Base-by-base conservation (phyloP, 2,797 vertebrate species). In the Melanogrammus aeglefinus region DNA sequence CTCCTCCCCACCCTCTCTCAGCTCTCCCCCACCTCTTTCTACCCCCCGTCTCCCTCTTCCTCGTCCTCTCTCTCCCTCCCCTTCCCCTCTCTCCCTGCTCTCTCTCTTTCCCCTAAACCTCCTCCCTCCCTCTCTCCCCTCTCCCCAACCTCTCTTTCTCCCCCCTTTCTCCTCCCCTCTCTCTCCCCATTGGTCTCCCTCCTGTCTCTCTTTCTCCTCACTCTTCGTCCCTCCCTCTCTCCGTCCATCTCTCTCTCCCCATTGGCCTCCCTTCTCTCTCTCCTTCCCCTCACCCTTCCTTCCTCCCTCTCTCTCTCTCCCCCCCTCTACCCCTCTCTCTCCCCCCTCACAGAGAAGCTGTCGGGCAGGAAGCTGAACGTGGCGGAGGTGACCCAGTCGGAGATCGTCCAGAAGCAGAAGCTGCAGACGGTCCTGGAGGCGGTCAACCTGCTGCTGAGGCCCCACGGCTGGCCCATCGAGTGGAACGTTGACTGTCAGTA, bases 341-440 rank as follows among this genome's bases (percentile, higher is more conserved):
- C 78, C 12, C 36, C 18, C 33, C 13, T 13, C 27, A 29, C 88
- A 99, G 98, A 99, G 77, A 97, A 97, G 74, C 63, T 99, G 85
- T 96, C 94, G 0, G 93, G 93, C 79, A 91, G 92, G 79, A 99
- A 97, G 87, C 94, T 99, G 90, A 97, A 98, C 0, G 97, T 99
- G 83, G 97, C 98, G 0, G 98, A 99, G 91, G 98, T 99, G 88
- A 99, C 98, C 0, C 98, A 99, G 78, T 99, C 98, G 0, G 97
- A 99, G 88, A 96, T 97, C 0, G 97, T 95, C 16, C 98, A 99
- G 91, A 99, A 97, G 66, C 98, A 98, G 89, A 99, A 99, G 92
- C 89, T 99, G 63, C 97, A 97, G 91, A 99, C 96, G 0, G 97
- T 99, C 12, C 86, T 99, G 89, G 97, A 98, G 84, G 93, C 96